A percentile compares a stretch with the other conserved stretches of the same genome.
Evolutionary conservation across 2,888 invertebrate species (phyloP).

Genomic region (Ischnus inquisitorius): DNA sequence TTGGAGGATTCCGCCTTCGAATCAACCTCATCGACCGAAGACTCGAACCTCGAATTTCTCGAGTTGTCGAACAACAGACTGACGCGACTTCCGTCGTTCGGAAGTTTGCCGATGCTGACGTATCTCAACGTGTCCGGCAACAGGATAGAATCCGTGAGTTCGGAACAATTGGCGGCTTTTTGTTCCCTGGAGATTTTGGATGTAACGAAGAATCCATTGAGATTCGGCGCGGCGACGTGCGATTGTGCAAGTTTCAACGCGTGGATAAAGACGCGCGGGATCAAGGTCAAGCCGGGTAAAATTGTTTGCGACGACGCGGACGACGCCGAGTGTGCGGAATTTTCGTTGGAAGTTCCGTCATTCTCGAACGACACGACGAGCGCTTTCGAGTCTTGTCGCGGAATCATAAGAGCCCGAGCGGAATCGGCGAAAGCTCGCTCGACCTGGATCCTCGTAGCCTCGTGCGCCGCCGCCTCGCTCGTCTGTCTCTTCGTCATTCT

Average conservation of each 20-base stretch:
- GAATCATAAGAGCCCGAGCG: slow-evolving; percentile 71
- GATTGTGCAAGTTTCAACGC: slow-evolving; percentile 77
- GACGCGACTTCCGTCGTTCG: slow-evolving; percentile 88
- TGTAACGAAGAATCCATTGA: slow-evolving; percentile 79
- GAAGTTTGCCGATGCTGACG: slow-evolving; percentile 87
- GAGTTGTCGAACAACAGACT: slow-evolving; percentile 89
- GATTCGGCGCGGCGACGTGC: slow-evolving; percentile 68
- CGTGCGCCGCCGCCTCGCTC: slow-evolving; percentile 76
- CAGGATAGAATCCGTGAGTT: slow-evolving; percentile 85
- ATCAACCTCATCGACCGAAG: slow-evolving; percentile 76
- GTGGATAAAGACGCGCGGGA: slow-evolving; percentile 76
- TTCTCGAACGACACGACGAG: slow-evolving; percentile 74
- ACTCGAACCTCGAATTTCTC: slow-evolving; percentile 87
- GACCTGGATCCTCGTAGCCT: slow-evolving; percentile 80
- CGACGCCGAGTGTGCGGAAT: slow-evolving; percentile 29
- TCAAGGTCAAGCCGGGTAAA: slow-evolving; percentile 72
- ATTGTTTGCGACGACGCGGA: slow-evolving; percentile 48
- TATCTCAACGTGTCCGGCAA: slow-evolving; percentile 89
- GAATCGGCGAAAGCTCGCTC: slow-evolving; percentile 78
- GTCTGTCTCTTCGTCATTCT: slow-evolving; percentile 74
- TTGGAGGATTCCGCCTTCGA: slow-evolving; percentile 83
- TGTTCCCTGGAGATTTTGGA: slow-evolving; percentile 89
- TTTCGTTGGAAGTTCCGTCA: slow-evolving; percentile 7
- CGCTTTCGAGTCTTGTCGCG: slow-evolving; percentile 74
- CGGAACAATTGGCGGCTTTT: slow-evolving; percentile 88